A percentile compares a stretch with the other conserved stretches of the same genome.
Conservation (phyloP, 2,797 vertebrate genomes). For the Octomys mimax region DNA sequence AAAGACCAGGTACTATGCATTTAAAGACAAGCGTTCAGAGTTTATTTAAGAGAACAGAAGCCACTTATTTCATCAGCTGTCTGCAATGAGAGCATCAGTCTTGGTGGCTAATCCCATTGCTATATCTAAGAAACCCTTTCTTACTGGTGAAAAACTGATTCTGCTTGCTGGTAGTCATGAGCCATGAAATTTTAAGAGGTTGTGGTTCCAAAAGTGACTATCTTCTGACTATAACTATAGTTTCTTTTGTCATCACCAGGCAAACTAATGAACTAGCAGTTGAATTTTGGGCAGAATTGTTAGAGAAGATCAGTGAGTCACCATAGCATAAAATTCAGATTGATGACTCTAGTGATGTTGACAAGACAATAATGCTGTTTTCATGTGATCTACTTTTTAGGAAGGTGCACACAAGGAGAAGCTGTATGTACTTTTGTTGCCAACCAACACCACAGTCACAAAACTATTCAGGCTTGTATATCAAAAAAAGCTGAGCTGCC, state of each 20-base stretch:
- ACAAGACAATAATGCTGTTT: not conserved
- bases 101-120: not conserved
- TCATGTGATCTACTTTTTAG: not conserved
- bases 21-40: not conserved
- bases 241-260: not conserved
- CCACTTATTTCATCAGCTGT: not conserved
- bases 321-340: not conserved
- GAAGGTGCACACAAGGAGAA: not conserved
- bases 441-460: not conserved
- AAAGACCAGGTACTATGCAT: not conserved
- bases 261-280: not conserved
- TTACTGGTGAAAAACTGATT: not conserved
- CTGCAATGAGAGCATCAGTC: not conserved
- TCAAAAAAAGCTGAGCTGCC: not conserved
- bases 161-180: not conserved
- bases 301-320: not conserved
- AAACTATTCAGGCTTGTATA: not conserved
- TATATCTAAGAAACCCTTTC: not conserved
- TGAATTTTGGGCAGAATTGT: not conserved
- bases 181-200: not conserved
- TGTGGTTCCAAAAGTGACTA: not conserved
- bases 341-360: not conserved
- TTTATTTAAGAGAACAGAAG: too few relatives aligned
- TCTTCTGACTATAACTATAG: not conserved
- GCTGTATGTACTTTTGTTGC: not conserved